Evolutionary conservation across 1,140 invertebrate genomes (phyloP), one percentile per base, ranked within the genome.

Genomic region (Ceratina australensis): DNA sequence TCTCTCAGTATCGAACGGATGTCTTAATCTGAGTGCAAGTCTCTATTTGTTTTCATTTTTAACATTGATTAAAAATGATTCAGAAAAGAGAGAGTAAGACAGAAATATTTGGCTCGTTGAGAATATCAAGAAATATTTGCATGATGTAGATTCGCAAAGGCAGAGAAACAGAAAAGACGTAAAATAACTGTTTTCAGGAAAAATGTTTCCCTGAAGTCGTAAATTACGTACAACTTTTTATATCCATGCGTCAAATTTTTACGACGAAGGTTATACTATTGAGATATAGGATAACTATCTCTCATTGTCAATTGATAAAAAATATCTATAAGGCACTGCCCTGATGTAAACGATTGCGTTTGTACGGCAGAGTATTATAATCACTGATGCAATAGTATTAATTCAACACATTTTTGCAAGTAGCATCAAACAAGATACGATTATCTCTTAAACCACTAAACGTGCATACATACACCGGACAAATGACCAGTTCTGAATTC

Each of bases 311-410:
- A 2, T 8, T 56, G 49, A 20, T 54, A 50, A 56, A 54, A 68
- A 26, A 8, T 20, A 18, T 4, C 26, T 16, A 20, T 57, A 16
- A 28, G 24, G 12, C 16, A 24, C 28, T 8, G 20, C 56, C 22
- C 52, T n/a, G 57, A 69, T 1, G 15, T 18, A 69, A 69, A 71
- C 59, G 68, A 10, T 16, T 12, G 16, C 68, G 59, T 57, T 71
- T 71, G 12, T 24, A 18, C 20, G 15, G 26, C 18, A 18, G 33
- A 18, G 60, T 24, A 4, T 18, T 8, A 60, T 49, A 57, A 72
- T 60, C 60, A 57, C 33, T 33, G 15, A 16, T 20, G 42, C 16
- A 60, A 28, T 22, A 26, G 18, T 28, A 26, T 13, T 18, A 47
- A 72, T 33, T 47, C 61, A 49, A 50, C n/a, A n/a, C n/a, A n/a